A percentile compares a stretch with the other conserved stretches of the same genome.
These are phyloP conservation scores for Aphyosemion australe DNA, from an alignment of 2,113 vertebrate genomes.

Conservation along the genomic window DNA sequence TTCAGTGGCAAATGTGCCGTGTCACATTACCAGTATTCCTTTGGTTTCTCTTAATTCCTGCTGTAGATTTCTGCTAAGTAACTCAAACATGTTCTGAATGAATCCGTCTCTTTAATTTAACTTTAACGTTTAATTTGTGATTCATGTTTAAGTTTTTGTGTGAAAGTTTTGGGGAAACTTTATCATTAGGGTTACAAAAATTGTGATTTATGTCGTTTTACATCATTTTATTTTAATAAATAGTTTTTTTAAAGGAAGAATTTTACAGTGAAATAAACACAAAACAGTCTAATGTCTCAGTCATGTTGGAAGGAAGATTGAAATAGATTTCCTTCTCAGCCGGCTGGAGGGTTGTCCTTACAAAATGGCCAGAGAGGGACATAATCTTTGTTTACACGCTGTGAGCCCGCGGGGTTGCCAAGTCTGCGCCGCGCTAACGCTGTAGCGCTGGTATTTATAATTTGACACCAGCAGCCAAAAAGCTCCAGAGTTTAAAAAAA, in stretches of 20 bases:
- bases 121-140: conserved; percentile 29
- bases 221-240: not conserved
- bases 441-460: too few relatives aligned
- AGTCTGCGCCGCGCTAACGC: too few relatives aligned
- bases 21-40: conserved; percentile 53
- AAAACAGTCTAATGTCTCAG: too few relatives aligned
- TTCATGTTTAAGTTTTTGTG: conserved; percentile 15
- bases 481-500: too few relatives aligned
- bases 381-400: too few relatives aligned
- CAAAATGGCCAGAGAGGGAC: too few relatives aligned
- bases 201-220: not conserved
- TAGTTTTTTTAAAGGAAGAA: not conserved
- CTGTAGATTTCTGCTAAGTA: conserved; percentile 59
- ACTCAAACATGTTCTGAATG: conserved; percentile 46
- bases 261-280: too few relatives aligned
- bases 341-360: too few relatives aligned
- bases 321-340: too few relatives aligned
- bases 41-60: conserved; percentile 56
- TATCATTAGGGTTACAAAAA: conserved; percentile 9
- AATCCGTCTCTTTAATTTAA: conserved; percentile 41
- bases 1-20: conserved; percentile 62
- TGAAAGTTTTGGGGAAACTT: conserved; percentile 44
- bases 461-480: too few relatives aligned
- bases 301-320: too few relatives aligned
- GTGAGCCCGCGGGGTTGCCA: too few relatives aligned